Evolutionary conservation across 2,113 vertebrate species (phyloP), one percentile per base, ranked within the genome.

Genomic region (Pyrgilauda ruficollis): DNA sequence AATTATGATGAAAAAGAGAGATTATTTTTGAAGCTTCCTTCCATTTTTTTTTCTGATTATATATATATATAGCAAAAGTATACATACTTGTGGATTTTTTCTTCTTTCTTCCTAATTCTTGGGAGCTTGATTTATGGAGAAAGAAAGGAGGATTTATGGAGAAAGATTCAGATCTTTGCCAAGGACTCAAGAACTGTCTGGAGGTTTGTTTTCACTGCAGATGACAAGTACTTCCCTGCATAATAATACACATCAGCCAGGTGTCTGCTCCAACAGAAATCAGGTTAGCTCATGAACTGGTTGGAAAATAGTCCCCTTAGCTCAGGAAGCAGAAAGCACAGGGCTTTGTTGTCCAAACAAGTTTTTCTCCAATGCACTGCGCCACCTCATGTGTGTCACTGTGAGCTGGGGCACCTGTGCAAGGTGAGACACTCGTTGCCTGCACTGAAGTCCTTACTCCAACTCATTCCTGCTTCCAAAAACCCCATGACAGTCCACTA

Each of bases 351-450:
- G 49, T 44, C 72, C 64, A 82, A 59, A 70, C 4, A 10, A 43
- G 31, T 9, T 82, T 59, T 84, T 78, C 30, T 67, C 52, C 44
- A 53, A 85, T 62, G 41, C 70, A 41, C n/a, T 31, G 19, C 20
- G 66, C 11, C 39, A 22, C 23, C 33, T 26, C 37, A 11, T 0
- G 0, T 23, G 13, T 18, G 44, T 9, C 44, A 67, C 11, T 1
- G 15, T 43, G 16, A 78, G 37, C 69, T 59, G 21, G 16, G 47
- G 15, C 43, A 67, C 5, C 35, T 55, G 61, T 55, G 56, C 73
- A 55, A 35, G 30, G 46, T 4, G 1, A 50, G 15, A 66, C 37
- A 14, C 35, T 33, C 11, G 0, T 1, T 59, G 26, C 15, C 68
- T 46, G 31, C 50, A 11, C 37, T 53, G 6, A 77, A 84, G 9